Base-by-base conservation (phyloP, 2,888 invertebrate species). In the Phalangium opilio region DNA sequence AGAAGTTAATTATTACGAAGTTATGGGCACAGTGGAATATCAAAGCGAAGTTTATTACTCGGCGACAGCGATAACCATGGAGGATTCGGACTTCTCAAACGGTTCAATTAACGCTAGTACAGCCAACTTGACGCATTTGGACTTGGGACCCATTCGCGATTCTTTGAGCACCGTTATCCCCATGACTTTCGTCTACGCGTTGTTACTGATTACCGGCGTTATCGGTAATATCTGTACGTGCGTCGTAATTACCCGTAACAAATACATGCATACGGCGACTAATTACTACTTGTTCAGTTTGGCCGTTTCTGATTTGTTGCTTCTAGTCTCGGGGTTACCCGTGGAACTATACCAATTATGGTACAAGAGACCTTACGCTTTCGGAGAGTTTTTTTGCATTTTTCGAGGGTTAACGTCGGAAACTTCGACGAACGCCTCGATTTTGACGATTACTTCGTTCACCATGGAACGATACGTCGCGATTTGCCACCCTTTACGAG, bases 401-500 rank as follows among this genome's bases (percentile, higher is more conserved):
- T 66, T 79, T 7, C 74, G 84, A 32, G 81, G 82, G 5, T 73
- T 86, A 44, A 77, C 83, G 0, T 82, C 86, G 0, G 89, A 89
- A 66, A 83, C 83, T n/a, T 73, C 75, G 19, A 70, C 73, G 1
- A 73, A 75, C 58, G 84, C 84, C 1, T 86, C 87, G 0, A 85
- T 90, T 2, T 59, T 73, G 35, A 72, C 71, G 12, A 89, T 90
- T 60, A 85, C 86, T 0, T 84, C 86, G 1, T 89, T 87, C 65
- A 87, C 87, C 0, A 75, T 82, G 34, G 87, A 87, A 63, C 72
- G 89, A 52, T 90, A 85, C 63, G 77, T 85, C 38, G 85, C 85
- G 45, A 85, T 86, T 58, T 85, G 85, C 61, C 79, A 83, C 61
- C 89, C 89, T 0, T 83, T 89, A 59, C 72, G 78, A 61, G 57